Base-by-base conservation (phyloP, 2,113 vertebrate genomes). In the Nothocercus julius region DNA sequence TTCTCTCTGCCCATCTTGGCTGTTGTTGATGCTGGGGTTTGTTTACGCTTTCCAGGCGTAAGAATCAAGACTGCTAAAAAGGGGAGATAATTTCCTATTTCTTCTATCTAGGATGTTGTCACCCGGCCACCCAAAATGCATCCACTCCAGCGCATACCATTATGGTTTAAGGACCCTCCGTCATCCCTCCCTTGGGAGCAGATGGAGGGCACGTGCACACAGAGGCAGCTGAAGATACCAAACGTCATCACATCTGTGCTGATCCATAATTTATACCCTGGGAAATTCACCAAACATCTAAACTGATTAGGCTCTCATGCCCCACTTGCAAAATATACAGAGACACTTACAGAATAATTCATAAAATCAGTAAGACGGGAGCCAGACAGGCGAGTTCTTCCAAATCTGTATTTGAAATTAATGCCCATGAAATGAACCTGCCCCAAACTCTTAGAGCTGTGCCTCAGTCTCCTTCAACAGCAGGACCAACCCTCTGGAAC, bases 91-190 rank as follows among this genome's bases (percentile, higher is more conserved):
- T 45, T 85, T 85, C 90, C 93, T 74, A 30, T 20, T 78, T 76
- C 91, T 82, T 40, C 89, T 73, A 3, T 24, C 30, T 63, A 91
- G 94, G 92, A 74, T 95, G 94, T 85, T 92, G 95, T 82, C 84
- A 89, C 83, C 36, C 2, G 0, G 3, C 90, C 82, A 92, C 59
- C 92, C 92, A 63, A 0, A 2, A 8, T 25, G 67, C 87, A 96
- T 95, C 95, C 95, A 87, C 63, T 83, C 89, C 89, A 73, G 87
- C 13, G 61, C 90, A 69, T 36, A 30, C 91, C 89, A 89, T 73
- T 24, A 51, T 32, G 78, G 89, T 93, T 93, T 92, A 66, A 89
- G 73, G 89, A 56, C 47, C 34, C 36, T 83, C 28, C 64, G 34
- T 5, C 89, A 59, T 86, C 51, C 45, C 66, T 76, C 84, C 77